phyloP scores from a whole-genome alignment of 2,113 vertebrate genomes.

The Prinia subflava region DNA sequence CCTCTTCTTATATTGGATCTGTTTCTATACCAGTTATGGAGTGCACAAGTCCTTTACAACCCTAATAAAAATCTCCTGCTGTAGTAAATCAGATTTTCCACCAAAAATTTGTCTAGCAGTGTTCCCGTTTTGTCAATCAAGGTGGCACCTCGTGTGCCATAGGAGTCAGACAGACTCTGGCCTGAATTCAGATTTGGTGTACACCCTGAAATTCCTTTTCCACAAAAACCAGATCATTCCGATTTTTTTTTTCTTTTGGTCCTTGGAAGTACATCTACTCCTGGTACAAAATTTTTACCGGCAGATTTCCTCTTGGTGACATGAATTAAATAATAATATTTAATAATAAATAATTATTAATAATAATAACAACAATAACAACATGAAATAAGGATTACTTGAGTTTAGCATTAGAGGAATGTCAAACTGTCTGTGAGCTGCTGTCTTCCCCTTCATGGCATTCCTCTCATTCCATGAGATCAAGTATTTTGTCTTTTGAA shows the following conservation, averaged over 20 bases:
- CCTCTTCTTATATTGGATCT: not conserved
- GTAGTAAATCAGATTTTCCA: not conserved
- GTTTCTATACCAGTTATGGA: not conserved
- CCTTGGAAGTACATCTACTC: not conserved
- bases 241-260: not conserved
- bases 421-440: not conserved
- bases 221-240: not conserved
- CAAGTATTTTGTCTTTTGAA: not conserved
- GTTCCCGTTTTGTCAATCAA: not conserved
- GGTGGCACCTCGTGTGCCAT: accelerated
- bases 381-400: not conserved
- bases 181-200: not conserved
- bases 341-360: not conserved
- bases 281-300: not conserved
- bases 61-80: not conserved
- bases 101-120: not conserved
- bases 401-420: not conserved
- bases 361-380: not conserved
- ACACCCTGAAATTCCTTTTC: not conserved
- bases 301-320: not conserved
- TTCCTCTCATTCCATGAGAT: not conserved
- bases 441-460: not conserved
- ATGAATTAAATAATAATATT: not conserved
- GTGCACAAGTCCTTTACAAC: not conserved
- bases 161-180: not conserved